These are phyloP conservation scores for Papilio glaucus DNA, from an alignment of 1,140 invertebrate genomes.

Conservation along the genomic window DNA sequence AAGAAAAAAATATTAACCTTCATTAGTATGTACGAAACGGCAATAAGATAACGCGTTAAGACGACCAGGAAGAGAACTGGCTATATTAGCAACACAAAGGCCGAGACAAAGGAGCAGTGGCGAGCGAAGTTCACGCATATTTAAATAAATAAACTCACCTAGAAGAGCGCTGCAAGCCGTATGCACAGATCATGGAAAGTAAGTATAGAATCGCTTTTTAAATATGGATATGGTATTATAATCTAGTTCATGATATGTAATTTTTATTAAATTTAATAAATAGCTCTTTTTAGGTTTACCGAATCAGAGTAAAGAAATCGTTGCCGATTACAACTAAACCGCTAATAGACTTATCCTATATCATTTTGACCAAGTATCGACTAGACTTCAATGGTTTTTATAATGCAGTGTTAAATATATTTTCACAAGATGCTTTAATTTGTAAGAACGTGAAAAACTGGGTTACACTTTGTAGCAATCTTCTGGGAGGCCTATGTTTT, in stretches of 20 bases:
- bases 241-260: neutral
- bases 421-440: too few relatives aligned
- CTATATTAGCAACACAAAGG: conserved; percentile 59
- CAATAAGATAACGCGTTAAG: conserved; percentile 49
- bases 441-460: too few relatives aligned
- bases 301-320: too few relatives aligned
- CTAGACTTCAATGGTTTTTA: too few relatives aligned
- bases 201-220: conserved; percentile 18
- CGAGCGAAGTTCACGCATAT: conserved; percentile 72
- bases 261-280: too few relatives aligned
- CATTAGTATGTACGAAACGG: conserved; percentile 40
- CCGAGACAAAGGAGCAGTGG: conserved; percentile 69
- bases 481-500: too few relatives aligned
- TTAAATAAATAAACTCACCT: conserved; percentile 79
- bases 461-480: too few relatives aligned
- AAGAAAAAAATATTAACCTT: conserved; percentile 37
- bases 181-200: conserved; percentile 52
- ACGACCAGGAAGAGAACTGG: conserved; percentile 63
- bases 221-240: conserved; percentile 45
- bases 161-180: conserved; percentile 59
- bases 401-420: too few relatives aligned
- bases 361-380: too few relatives aligned
- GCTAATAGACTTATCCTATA: too few relatives aligned
- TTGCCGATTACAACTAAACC: too few relatives aligned
- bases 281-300: too few relatives aligned